A percentile compares a stretch with the other conserved stretches of the same genome.
phyloP scores from a whole-genome alignment of 2,888 invertebrate species.

The Troides oblongomaculatus region DNA sequence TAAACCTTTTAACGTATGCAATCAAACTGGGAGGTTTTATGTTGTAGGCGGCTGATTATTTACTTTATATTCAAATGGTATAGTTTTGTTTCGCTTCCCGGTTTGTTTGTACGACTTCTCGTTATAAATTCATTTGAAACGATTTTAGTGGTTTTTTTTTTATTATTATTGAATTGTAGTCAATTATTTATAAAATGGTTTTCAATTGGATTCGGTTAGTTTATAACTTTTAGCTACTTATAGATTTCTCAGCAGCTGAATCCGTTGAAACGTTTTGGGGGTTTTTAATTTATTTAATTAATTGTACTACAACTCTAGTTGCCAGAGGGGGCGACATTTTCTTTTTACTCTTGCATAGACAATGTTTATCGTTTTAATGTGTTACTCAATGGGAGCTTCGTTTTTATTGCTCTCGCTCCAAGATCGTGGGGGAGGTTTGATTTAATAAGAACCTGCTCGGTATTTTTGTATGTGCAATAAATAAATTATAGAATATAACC shows the following conservation, averaged over 20 bases:
- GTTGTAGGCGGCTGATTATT: slow-evolving; percentile 23
- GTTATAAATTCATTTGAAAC: slow-evolving; percentile 7
- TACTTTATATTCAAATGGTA: slow-evolving; percentile 49
- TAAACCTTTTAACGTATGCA: not conserved
- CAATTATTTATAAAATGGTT: slow-evolving; percentile 27
- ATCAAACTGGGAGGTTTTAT: slow-evolving; percentile 31
- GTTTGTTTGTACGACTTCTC: slow-evolving; percentile 34
- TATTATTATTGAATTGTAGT: slow-evolving; percentile 33
- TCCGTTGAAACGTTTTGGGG: slow-evolving; percentile 41
- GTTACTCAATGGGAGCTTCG: slow-evolving; percentile 15
- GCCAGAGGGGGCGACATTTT: slow-evolving; percentile 54
- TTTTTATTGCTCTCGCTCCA: slow-evolving; percentile 40
- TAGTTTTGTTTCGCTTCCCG: slow-evolving; percentile 51
- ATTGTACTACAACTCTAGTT: slow-evolving; percentile 40
- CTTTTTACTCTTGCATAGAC: slow-evolving; percentile 47
- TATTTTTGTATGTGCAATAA: slow-evolving; percentile 78
- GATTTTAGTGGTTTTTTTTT: slow-evolving; percentile 33
- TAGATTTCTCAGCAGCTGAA: slow-evolving; percentile 42
- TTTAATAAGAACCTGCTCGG: slow-evolving; percentile 49
- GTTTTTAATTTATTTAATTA: slow-evolving; percentile 45
- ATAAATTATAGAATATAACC: slow-evolving; percentile 65
- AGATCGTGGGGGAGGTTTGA: slow-evolving; percentile 36
- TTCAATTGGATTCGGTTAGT: slow-evolving; percentile 25
- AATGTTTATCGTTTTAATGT: slow-evolving; percentile 42
- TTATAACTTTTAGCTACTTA: slow-evolving; percentile 6